Evolutionary conservation across 2,888 invertebrate genomes (phyloP), one percentile per base, ranked within the genome.

Genomic region (Drosophila anomalata): DNA sequence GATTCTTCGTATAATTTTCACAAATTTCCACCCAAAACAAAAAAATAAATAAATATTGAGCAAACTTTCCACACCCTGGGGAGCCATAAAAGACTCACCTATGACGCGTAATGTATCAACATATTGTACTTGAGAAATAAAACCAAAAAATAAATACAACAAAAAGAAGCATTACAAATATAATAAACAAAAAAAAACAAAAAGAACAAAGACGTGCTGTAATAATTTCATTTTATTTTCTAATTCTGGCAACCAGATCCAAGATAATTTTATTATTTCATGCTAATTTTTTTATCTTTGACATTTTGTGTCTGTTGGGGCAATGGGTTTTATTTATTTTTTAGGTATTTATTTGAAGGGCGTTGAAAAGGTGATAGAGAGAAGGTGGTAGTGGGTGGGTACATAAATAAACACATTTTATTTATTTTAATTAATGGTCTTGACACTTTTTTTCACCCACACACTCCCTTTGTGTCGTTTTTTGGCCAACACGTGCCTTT

Each of bases 401-500:
- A 33, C 33, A 33, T 33, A 36, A n/a, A 36, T 33, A 36, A n/a
- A 36, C n/a, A 36, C n/a, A 36, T n/a, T 42, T 42, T 41, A 4
- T 54, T 17, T 55, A 41, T 44, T 68, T 56, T 69, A 54, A 76
- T 74, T 68, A 74, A 65, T 46, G 55, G 41, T 71, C 55, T 60
- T 12, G n/a, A 33, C 36, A 44, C 36, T 51, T 31, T 36, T 53
- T 68, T 51, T 48, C 14, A 57, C 41, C 39, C 55, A 65, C 42
- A 8, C 42, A 4, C 42, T 20, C 42, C 42, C 42, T 17, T 42
- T 20, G 39, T 7, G 12, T 12, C 33, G 31, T 46, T 51, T 58
- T 26, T 47, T 58, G 66, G 44, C 48, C 60, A 58, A 80, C 80
- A 84, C 84, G 81, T 80, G 73, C 66, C 76, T 63, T 61, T 44